Evolutionary conservation across 2,113 vertebrate species (phyloP), one percentile per base, ranked within the genome.

Genomic region (Microtus oregoni): DNA sequence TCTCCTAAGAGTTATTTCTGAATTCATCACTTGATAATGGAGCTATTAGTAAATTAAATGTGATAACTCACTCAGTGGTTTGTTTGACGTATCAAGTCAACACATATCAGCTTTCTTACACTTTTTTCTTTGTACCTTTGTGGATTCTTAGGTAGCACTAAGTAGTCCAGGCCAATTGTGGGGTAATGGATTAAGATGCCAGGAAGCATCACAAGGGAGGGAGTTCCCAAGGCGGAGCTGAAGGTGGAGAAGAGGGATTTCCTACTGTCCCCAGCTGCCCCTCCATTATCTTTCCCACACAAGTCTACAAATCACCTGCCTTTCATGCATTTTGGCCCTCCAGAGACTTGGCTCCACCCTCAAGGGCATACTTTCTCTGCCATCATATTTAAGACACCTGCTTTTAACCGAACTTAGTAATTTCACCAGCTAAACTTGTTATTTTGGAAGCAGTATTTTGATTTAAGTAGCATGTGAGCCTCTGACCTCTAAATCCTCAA

Each of bases 381-480:
- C 86, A 47, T 2, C 38, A 13, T 73, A 47, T 73, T 86, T 94
- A 47, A 91, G n/a, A 26, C 1, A 28, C 20, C 41, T 19, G 38
- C 86, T 86, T 95, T 94, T 61, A 85, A n/a, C 44, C 47, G n/a
- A 26, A 5, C 19, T 68, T 82, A 93, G 67, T 44, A 89, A 91
- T 73, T 58, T n/a, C n/a, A n/a, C n/a, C n/a, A n/a, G n/a, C n/a
- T n/a, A n/a, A n/a, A n/a, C n/a, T n/a, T n/a, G n/a, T n/a, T n/a
- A n/a, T n/a, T n/a, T n/a, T n/a, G n/a, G n/a, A n/a, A n/a, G n/a
- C n/a, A n/a, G n/a, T n/a, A n/a, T n/a, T n/a, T n/a, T n/a, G n/a
- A n/a, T n/a, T n/a, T n/a, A n/a, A n/a, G n/a, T n/a, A n/a, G n/a
- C n/a, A n/a, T n/a, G n/a, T n/a, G n/a, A n/a, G n/a, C n/a, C n/a